Percentiles rank a stretch among this genome's conserved stretches.
Evolutionary conservation across 2,888 invertebrate genomes (phyloP).

Genomic region (Orthosia gothica): DNA sequence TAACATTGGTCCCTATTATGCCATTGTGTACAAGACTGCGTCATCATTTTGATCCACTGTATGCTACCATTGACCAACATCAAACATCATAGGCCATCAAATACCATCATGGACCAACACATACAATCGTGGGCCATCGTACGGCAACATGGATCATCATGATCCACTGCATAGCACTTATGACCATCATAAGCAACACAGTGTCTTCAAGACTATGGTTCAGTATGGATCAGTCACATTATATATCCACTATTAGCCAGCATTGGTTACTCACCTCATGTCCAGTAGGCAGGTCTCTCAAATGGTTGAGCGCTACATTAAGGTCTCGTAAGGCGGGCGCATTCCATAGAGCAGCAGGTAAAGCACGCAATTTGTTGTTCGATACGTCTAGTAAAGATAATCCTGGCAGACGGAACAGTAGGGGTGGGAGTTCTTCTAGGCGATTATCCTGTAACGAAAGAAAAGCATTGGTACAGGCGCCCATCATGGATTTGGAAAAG

Average conservation of each 20-base stretch:
- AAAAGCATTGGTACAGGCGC: neutral
- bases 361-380: conserved; percentile 96
- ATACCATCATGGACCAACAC: neutral
- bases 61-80: too few species aligned
- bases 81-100: neutral
- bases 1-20: too few species aligned
- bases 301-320: conserved; percentile 97
- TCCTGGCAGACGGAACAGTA: conserved; percentile 95
- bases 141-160: too few species aligned
- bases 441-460: conserved; percentile 94
- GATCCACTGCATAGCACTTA: too few species aligned
- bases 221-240: too few species aligned
- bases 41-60: too few species aligned
- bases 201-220: too few species aligned
- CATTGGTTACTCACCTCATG: conserved; percentile 54
- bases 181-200: too few species aligned
- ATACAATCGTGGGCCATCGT: neutral
- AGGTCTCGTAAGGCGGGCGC: conserved; percentile 97
- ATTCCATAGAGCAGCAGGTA: conserved; percentile 97
- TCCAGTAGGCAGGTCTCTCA: conserved; percentile 93
- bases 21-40: too few species aligned
- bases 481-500: neutral
- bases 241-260: too few species aligned
- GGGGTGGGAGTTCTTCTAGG: conserved; percentile 95
- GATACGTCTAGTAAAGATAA: conserved; percentile 97